Percentiles rank a stretch among this genome's conserved stretches.
These are phyloP conservation scores for Syngnathus floridae DNA, from an alignment of 2,113 vertebrate genomes.

Conservation along the genomic window DNA sequence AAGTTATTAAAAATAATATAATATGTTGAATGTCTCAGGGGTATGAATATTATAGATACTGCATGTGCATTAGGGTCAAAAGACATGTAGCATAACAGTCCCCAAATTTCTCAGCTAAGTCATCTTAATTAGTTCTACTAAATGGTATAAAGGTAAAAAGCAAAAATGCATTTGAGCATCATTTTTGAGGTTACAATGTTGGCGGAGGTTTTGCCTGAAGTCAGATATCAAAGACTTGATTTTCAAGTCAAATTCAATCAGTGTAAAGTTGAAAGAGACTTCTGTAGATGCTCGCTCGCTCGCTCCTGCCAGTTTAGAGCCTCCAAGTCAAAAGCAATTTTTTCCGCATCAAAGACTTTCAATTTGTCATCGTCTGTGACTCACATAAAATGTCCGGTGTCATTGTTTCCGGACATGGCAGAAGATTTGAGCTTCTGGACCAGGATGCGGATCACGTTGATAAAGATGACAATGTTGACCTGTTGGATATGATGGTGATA, in stretches of 20 bases:
- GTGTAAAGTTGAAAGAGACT: background rate
- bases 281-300: background rate
- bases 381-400: constrained; percentile 71
- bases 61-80: background rate
- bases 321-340: background rate
- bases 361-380: constrained; percentile 17
- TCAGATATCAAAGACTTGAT: background rate
- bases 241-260: background rate
- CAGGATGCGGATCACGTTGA: constrained; percentile 73
- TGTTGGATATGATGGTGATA: constrained; percentile 11
- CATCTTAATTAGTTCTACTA: background rate
- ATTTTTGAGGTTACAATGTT: background rate
- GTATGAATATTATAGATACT: background rate
- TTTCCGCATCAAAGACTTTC: background rate
- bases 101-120: background rate
- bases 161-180: background rate
- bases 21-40: too few species aligned
- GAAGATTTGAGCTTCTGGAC: constrained; percentile 72
- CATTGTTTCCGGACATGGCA: constrained; percentile 58
- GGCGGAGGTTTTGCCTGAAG: background rate
- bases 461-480: constrained; percentile 74
- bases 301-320: background rate
- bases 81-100: background rate
- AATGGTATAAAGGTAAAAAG: background rate
- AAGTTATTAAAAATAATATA: too few species aligned